Evolutionary conservation across 2,888 invertebrate genomes (phyloP).

Genomic region (Spialia ferax): DNA sequence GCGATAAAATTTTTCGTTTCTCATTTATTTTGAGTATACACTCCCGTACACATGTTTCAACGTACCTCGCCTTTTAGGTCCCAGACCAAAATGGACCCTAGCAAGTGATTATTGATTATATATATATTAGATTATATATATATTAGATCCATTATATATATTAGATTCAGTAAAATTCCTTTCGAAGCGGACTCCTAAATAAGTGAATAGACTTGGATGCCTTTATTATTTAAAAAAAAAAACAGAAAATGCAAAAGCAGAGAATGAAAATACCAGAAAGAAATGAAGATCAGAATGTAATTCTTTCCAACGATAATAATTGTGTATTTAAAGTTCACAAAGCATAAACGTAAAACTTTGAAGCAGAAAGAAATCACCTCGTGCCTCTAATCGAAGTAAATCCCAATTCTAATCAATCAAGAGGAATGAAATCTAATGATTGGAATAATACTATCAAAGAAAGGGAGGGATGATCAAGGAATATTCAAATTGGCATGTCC

Average conservation of each 20-base stretch:
- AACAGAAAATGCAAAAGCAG: not conserved
- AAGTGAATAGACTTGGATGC: too few species aligned
- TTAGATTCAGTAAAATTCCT: too few species aligned
- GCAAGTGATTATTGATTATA: too few species aligned
- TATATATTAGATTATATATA: too few species aligned
- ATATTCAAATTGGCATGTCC: constrained; percentile 45
- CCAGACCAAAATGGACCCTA: too few species aligned
- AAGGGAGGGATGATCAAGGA: constrained; percentile 33
- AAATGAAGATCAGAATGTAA: not conserved
- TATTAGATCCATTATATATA: too few species aligned
- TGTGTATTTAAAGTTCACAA: not conserved
- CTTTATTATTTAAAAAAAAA: too few species aligned
- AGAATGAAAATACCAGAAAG: not conserved
- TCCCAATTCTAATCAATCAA: constrained; percentile 31
- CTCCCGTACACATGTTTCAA: too few species aligned
- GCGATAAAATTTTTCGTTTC: not conserved
- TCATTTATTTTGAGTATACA: not conserved
- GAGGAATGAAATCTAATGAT: constrained; percentile 31
- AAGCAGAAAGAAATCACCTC: not conserved
- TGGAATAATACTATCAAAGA: constrained; percentile 31
- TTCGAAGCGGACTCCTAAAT: too few species aligned
- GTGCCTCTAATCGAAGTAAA: constrained; percentile 2
- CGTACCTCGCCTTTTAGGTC: too few species aligned
- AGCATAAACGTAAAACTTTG: not conserved
- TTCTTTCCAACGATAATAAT: not conserved